Conservation (phyloP, 2,888 invertebrate genomes). For the Drosophila conformis region DNA sequence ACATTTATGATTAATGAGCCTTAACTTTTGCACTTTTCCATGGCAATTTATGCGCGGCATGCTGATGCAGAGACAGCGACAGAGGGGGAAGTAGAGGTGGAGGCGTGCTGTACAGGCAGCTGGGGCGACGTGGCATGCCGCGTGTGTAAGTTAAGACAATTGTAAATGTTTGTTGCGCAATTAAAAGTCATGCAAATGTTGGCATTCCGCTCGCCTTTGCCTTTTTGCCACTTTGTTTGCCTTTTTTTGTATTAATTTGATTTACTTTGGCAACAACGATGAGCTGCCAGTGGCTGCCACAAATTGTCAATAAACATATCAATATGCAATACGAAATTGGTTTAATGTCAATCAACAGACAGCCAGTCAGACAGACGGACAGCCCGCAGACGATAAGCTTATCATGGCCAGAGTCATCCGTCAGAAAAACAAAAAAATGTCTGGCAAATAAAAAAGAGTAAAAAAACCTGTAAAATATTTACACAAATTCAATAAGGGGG, state of each 20-base stretch:
- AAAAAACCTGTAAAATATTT: conserved; percentile 48
- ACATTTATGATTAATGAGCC: conserved; percentile 79
- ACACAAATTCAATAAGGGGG: conserved; percentile 48
- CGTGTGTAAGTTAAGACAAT: conserved; percentile 71
- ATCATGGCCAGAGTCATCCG: conserved; percentile 55
- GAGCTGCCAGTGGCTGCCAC: conserved; percentile 40
- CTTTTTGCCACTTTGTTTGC: conserved; percentile 37
- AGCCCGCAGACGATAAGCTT: conserved; percentile 37
- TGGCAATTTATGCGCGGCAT: conserved; percentile 68
- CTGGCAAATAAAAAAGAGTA: neutral
- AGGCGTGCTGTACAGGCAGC: conserved; percentile 12
- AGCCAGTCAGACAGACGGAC: conserved; percentile 9
- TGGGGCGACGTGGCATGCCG: conserved; percentile 2
- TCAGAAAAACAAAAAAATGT: conserved; percentile 26
- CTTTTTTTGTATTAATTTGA: conserved; percentile 67
- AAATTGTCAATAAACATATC: conserved; percentile 74
- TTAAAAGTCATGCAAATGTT: conserved; percentile 70
- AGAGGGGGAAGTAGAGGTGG: neutral
- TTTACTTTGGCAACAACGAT: conserved; percentile 55
- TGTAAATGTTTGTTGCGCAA: conserved; percentile 79
- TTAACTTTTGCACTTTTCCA: conserved; percentile 77
- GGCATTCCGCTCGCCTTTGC: conserved; percentile 39
- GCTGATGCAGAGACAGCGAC: neutral
- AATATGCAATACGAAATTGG: conserved; percentile 71
- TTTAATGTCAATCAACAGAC: conserved; percentile 71